Base-by-base conservation (phyloP, 2,888 invertebrate species). In the Disparrhopalites patrizii region DNA sequence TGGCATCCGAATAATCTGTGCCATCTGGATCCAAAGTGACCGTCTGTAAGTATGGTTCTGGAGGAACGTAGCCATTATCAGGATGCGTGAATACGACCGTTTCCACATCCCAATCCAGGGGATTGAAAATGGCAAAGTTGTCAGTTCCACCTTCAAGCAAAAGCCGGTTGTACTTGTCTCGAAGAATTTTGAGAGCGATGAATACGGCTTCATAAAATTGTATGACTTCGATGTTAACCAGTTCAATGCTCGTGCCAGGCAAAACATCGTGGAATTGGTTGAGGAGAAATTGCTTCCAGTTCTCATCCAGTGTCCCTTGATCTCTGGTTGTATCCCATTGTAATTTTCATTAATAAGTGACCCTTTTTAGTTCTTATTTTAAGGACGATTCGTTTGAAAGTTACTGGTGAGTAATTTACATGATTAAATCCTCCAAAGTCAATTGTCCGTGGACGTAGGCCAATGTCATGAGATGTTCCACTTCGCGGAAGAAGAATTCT, bases 201-300 rank as follows among this genome's bases (percentile, higher is more conserved):
- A n/a, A n/a, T 65, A 56, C 31, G 2, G 54, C 60, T 25, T 69
- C 57, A 62, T 76, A 78, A 28, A 77, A 62, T 31, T 69, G 52
- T 30, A 76, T 70, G 25, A 79, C 79, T 74, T 81, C 81, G 51
- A 77, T 74, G 69, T 79, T 78, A 7, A 76, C 78, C 43, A 76
- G 68, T 52, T 76, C 78, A 65, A 82, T 81, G 38, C 81, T 81
- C 2, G 79, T 77, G 0, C 82, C 82, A 8, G 82, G 82, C 54
- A 83, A 75, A 10, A 82, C 81, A 76, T 82, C 82, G 74, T 82
- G 82, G 75, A 83, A 83, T 76, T 82, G 82, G 69, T 83, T 82
- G 13, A 82, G 77, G n/a, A n/a, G n/a, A n/a, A n/a, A n/a, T n/a
- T n/a, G n/a, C n/a, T 82, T 80, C 82, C 82, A 82, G 55, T 72